These are phyloP conservation scores for Dendrocincla tyrannina DNA, from an alignment of 2,797 vertebrate species.

Conservation along the genomic window DNA sequence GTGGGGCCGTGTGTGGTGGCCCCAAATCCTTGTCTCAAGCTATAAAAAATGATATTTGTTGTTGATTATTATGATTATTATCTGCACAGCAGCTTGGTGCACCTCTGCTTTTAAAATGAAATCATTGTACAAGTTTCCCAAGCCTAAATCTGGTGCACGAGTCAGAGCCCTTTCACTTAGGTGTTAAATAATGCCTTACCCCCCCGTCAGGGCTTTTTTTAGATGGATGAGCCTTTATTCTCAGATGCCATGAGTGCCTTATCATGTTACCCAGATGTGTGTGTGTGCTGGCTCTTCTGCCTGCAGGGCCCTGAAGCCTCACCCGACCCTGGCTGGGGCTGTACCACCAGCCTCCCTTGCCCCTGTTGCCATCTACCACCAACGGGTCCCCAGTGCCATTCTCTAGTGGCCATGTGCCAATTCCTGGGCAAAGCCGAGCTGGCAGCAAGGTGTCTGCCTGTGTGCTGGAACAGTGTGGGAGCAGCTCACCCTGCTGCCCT, in stretches of 20 bases:
- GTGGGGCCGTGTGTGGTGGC: too few relatives aligned
- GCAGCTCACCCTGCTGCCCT: not conserved
- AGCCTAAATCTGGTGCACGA: not conserved
- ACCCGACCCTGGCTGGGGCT: not conserved
- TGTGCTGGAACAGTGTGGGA: accelerated
- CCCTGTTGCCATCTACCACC: not conserved
- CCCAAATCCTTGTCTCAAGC: not conserved
- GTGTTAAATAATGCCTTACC: not conserved
- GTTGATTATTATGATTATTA: not conserved
- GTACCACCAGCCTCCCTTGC: not conserved
- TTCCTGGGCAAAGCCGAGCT: not conserved
- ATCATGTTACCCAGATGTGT: not conserved
- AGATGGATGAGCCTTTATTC: not conserved
- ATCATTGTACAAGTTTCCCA: not conserved
- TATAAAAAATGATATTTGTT: not conserved
- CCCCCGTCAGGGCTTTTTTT: not conserved
- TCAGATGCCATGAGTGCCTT: not conserved
- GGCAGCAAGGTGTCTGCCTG: accelerated
- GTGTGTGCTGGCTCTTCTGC: not conserved
- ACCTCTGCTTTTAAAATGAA: not conserved
- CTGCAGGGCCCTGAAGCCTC: not conserved
- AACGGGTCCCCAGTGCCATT: not conserved
- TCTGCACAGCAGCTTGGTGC: accelerated
- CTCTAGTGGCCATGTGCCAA: accelerated
- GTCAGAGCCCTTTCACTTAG: not conserved